Base-by-base conservation (phyloP, 2,888 invertebrate species). In the Cheilosia soror region DNA sequence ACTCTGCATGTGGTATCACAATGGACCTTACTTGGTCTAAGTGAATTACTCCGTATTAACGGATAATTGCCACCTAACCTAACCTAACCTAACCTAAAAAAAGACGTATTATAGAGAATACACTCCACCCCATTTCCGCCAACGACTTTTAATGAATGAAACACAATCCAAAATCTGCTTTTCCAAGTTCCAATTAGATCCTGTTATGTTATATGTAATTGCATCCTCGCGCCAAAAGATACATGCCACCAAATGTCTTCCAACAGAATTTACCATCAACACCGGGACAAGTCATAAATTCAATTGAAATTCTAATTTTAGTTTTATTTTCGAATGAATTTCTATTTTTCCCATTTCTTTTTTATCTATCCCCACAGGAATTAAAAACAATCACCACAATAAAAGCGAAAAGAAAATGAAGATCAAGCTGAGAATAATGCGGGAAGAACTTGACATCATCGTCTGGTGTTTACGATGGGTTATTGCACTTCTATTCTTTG, bases 301-400 rank as follows among this genome's bases (percentile, higher is more conserved):
- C 81, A 85, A 85, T 85, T 85, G 81, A 81, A 20, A 85, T 72
- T 85, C 85, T 85, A 81, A 85, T 81, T 80, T 72, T 85, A 68
- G 63, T 84, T 75, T 9, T 68, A 37, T 40, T 78, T 75, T 60
- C 65, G 15, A 71, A 51, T 63, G 29, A 9, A 77, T 37, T 77
- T 65, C 62, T 63, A 49, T 63, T 69, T 69, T 20, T 20, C 20
- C 29, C 27, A 15, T 47, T 47, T 37, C 31, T 53, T 44, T 44
- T n/a, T 13, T 4, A 4, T 29, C 40, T 29, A 51, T 37, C 55
- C 71, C 55, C 15, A 62, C 27, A 40, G 51, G 62, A 57, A 68
- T 63, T 13, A 57, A 44, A 44, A 57, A 78, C 42, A 68, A 76
- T 62, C 63, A 47, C 57, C 49, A 31, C 49, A 55, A 47, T 9